Percentiles rank a stretch among this genome's conserved stretches.
Conservation (phyloP, 2,888 invertebrate species). For the Drosophila kambysellisi region DNA sequence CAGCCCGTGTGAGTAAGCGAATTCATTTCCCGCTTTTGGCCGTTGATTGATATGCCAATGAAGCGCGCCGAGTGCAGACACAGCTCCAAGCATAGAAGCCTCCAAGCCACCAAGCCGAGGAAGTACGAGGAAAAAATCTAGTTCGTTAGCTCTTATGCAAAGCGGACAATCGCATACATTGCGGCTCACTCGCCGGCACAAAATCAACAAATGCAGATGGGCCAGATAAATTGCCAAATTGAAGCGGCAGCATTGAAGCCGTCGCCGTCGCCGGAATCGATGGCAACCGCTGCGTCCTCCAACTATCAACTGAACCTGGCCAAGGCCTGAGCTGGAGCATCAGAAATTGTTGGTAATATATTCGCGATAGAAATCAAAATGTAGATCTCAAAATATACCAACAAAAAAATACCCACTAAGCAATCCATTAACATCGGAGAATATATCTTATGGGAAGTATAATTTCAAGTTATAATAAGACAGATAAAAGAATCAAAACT, state of each 20-base stretch:
- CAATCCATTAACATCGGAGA: no score
- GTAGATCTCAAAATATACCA: not conserved
- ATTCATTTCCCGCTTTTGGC: conserved; percentile 75
- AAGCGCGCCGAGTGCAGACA: conserved; percentile 61
- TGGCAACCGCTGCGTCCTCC: not conserved
- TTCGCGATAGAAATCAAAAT: conserved; percentile 8
- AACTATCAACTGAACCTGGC: conserved; percentile 25
- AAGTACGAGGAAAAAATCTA: conserved; percentile 61
- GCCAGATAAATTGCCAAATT: conserved; percentile 76
- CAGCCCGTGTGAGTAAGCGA: conserved; percentile 70
- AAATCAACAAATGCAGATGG: conserved; percentile 77
- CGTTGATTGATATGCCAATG: conserved; percentile 78
- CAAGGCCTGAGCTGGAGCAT: conserved; percentile 18
- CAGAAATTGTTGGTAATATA: conserved; percentile 44
- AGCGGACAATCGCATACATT: conserved; percentile 70
- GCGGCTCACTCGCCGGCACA: conserved; percentile 55
- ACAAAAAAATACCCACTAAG: not conserved
- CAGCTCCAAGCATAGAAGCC: conserved; percentile 23
- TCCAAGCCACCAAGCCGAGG: conserved; percentile 18
- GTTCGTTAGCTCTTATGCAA: conserved; percentile 77
- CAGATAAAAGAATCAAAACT: not conserved
- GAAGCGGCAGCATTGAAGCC: conserved; percentile 44
- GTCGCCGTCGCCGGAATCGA: not conserved
- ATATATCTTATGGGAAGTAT: not conserved
- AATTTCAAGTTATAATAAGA: not conserved